Evolutionary conservation across 1,140 invertebrate genomes (phyloP), one percentile per base, ranked within the genome.

Genomic region (Drosophila tsacasi): DNA sequence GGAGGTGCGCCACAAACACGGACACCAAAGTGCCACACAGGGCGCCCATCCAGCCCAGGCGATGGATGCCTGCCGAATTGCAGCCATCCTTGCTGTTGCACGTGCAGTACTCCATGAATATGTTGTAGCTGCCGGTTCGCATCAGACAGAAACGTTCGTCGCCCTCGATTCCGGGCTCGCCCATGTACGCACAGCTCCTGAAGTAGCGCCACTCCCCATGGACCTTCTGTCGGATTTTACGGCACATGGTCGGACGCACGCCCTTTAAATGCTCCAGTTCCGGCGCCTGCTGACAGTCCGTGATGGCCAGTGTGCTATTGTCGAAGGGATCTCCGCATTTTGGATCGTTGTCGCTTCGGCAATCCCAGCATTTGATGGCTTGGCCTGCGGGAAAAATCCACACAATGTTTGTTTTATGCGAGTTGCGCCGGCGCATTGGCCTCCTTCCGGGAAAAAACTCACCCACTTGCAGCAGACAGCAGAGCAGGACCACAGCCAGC

Each of bases 1-100:
- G 44, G 0, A 90, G 35, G 5, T 72, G 96, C 95, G 92, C 97
- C 96, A 83, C 97, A 96, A 83, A 97, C 96, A 91, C 99, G 95
- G 95, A 99, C 98, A 98, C 98, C 99, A 19, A 99, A 94, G 84
- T 99, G 96, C 46, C 99, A 94, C 73, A 98, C 98, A 93, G 98
- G 97, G 94, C 99, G 21, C 98, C 98, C 23, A 73, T 3, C 60
- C 35, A 54, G 12, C 67, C 83, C 39, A 54, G 32, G 6, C 52
- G 61, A 9, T 69, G 79, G 6, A 79, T 27, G 1, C 71, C 79
- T 7, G 95, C 95, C 30, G 93, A 81, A 93, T 98, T 98, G 86
- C 98, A 98, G 7, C 97, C 97, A 93, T 98, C 97, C 94, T 98
- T 98, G 84, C 96, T 97, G 79, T 97, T 97, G 85, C 97, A 99